Percentiles rank a stretch among this genome's conserved stretches.
Evolutionary conservation across 2,888 invertebrate genomes (phyloP).

Genomic region (Spicauda simplicius): DNA sequence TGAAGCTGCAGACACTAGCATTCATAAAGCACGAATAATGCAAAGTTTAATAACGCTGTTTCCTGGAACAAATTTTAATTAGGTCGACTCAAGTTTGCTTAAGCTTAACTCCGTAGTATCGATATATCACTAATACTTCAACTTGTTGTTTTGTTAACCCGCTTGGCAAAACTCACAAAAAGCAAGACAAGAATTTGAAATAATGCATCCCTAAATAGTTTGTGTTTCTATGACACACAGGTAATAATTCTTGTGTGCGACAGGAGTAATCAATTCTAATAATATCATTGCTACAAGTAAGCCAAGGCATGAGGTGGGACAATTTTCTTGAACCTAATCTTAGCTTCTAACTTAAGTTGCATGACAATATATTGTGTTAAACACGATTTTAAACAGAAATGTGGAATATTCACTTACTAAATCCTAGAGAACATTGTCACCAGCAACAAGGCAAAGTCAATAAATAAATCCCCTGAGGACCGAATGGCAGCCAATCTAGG

Average conservation of each 20-base stretch:
- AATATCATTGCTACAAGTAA: no score
- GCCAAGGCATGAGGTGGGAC: no score
- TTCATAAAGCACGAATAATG: slow-evolving; percentile 1
- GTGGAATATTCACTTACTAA: neutral
- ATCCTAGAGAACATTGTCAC: slow-evolving; percentile 4
- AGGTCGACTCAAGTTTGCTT: neutral
- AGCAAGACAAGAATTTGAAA: no score
- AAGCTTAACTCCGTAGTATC: neutral
- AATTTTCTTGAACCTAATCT: no score
- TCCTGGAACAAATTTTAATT: neutral
- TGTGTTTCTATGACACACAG: no score
- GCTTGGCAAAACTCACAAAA: no score
- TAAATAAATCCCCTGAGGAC: slow-evolving; percentile 21
- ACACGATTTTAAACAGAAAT: neutral
- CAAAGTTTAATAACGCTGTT: neutral
- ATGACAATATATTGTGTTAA: neutral
- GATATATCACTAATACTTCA: no score
- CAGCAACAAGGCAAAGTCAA: slow-evolving; percentile 20
- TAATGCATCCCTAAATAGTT: no score
- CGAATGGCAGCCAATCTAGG: slow-evolving; percentile 16
- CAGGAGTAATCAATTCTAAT: no score
- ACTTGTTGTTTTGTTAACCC: no score
- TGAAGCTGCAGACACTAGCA: neutral
- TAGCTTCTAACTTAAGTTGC: no score
- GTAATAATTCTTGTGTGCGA: no score